These are phyloP conservation scores for Synergus umbraculus DNA, from an alignment of 2,888 invertebrate genomes.

Conservation along the genomic window DNA sequence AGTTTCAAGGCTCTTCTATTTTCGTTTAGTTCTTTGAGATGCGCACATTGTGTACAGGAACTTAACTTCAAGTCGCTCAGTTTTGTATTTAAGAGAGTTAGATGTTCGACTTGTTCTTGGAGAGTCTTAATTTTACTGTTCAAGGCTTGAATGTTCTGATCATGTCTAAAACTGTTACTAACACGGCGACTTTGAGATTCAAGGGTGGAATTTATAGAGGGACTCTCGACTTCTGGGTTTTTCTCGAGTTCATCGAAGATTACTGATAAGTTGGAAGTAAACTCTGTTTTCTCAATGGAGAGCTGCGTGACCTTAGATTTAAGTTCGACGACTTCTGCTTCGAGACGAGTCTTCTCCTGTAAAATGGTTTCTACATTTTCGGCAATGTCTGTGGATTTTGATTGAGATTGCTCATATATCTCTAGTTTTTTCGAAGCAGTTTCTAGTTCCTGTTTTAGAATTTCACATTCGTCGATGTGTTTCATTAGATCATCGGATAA, in stretches of 20 bases:
- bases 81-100: conserved; percentile 64
- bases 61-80: conserved; percentile 64
- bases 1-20: conserved; percentile 62
- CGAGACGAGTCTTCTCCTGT: conserved; percentile 56
- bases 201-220: conserved; percentile 41
- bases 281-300: conserved; percentile 59
- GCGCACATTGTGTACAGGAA: conserved; percentile 64
- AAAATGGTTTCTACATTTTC: conserved; percentile 45
- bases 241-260: conserved; percentile 46
- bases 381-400: not conserved
- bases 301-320: conserved; percentile 54
- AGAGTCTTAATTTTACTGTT: conserved; percentile 53
- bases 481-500: conserved; percentile 67
- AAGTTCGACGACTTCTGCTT: conserved; percentile 59
- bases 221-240: not conserved
- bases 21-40: conserved; percentile 64
- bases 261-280: conserved; percentile 55
- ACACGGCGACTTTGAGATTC: conserved; percentile 35
- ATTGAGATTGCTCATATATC: conserved; percentile 18
- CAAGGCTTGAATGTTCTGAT: conserved; percentile 43
- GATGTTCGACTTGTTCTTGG: conserved; percentile 57
- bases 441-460: conserved; percentile 58
- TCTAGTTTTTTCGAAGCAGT: conserved; percentile 57
- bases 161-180: conserved; percentile 5
- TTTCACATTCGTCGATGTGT: conserved; percentile 67